These are phyloP conservation scores for Drosophila parabipectinata DNA, from an alignment of 1,140 invertebrate genomes.

Conservation along the genomic window DNA sequence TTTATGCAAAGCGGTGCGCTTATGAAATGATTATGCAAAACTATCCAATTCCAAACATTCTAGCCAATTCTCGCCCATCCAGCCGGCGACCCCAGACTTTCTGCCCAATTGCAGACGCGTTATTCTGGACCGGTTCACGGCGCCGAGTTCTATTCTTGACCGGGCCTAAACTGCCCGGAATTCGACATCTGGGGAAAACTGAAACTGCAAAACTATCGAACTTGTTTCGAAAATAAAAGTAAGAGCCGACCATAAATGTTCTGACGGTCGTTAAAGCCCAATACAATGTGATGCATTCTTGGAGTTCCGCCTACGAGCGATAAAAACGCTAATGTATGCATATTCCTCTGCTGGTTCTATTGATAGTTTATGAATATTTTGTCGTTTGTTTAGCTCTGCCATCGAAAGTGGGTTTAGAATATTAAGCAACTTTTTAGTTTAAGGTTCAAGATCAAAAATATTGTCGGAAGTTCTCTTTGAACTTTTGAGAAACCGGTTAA, in stretches of 20 bases:
- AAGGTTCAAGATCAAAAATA: slow-evolving; percentile 30
- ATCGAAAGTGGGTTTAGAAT: slow-evolving; percentile 46
- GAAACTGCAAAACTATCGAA: slow-evolving; percentile 60
- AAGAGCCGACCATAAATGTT: slow-evolving; percentile 54
- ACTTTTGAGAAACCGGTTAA: slow-evolving; percentile 27
- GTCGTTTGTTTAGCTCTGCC: neutral
- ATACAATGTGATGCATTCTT: slow-evolving; percentile 43
- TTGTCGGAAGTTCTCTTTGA: slow-evolving; percentile 57
- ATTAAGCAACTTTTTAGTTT: slow-evolving; percentile 32
- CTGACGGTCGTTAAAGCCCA: slow-evolving; percentile 55
- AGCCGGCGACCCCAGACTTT: slow-evolving; percentile 56
- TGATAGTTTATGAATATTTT: slow-evolving; percentile 40
- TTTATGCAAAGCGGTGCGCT: slow-evolving; percentile 73
- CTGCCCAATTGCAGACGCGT: slow-evolving; percentile 57
- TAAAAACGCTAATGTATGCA: slow-evolving; percentile 43
- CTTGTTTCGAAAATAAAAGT: slow-evolving; percentile 57
- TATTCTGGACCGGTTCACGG: slow-evolving; percentile 55
- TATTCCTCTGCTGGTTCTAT: slow-evolving; percentile 33
- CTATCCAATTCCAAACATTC: slow-evolving; percentile 50
- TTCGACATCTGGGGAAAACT: slow-evolving; percentile 47
- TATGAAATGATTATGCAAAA: slow-evolving; percentile 80
- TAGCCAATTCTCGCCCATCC: slow-evolving; percentile 20
- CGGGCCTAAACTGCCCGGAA: slow-evolving; percentile 29
- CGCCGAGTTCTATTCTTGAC: slow-evolving; percentile 23
- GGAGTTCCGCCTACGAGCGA: slow-evolving; percentile 60